phyloP scores from a whole-genome alignment of 2,113 vertebrate genomes.

The Guaruba guarouba region DNA sequence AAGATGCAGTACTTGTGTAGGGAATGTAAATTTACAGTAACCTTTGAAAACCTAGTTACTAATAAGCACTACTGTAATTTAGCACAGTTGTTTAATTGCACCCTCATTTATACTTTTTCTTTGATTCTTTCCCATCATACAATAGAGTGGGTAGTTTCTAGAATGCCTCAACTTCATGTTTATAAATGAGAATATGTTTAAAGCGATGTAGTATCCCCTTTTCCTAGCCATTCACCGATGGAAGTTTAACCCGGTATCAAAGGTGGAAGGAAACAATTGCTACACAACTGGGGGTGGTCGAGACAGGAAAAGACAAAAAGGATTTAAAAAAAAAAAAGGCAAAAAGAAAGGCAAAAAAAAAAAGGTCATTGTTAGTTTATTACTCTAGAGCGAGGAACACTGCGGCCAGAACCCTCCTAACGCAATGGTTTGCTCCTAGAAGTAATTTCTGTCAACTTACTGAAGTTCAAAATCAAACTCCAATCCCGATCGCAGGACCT shows the following conservation, averaged over 20 bases:
- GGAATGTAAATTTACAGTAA: slow-evolving; percentile 99
- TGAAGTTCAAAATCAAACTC: slow-evolving; percentile 60
- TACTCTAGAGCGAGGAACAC: slow-evolving; percentile 60
- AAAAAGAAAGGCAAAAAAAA: slow-evolving; percentile 30
- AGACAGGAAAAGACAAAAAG: background rate
- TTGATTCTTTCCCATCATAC: slow-evolving; percentile 83
- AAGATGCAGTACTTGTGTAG: slow-evolving; percentile 99
- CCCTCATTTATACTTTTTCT: slow-evolving; percentile 86
- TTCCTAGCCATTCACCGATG: slow-evolving; percentile 67
- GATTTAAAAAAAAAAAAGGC: background rate
- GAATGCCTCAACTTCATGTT: slow-evolving; percentile 82
- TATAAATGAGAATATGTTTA: slow-evolving; percentile 83
- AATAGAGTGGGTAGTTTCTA: slow-evolving; percentile 83
- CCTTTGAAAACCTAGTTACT: slow-evolving; percentile 99
- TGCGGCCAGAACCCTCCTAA: slow-evolving; percentile 58
- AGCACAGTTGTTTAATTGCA: slow-evolving; percentile 92
- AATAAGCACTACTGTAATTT: slow-evolving; percentile 99
- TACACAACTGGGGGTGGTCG: slow-evolving; percentile 4
- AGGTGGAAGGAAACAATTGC: slow-evolving; percentile 53
- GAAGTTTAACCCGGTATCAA: slow-evolving; percentile 43
- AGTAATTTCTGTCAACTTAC: slow-evolving; percentile 70
- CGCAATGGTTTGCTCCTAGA: slow-evolving; percentile 69
- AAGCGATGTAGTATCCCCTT: slow-evolving; percentile 78
- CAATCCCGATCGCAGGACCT: slow-evolving; percentile 53
- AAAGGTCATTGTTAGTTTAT: slow-evolving; percentile 61